These are phyloP conservation scores for Hippocampus zosterae DNA, from an alignment of 2,113 vertebrate species.

Conservation along the genomic window DNA sequence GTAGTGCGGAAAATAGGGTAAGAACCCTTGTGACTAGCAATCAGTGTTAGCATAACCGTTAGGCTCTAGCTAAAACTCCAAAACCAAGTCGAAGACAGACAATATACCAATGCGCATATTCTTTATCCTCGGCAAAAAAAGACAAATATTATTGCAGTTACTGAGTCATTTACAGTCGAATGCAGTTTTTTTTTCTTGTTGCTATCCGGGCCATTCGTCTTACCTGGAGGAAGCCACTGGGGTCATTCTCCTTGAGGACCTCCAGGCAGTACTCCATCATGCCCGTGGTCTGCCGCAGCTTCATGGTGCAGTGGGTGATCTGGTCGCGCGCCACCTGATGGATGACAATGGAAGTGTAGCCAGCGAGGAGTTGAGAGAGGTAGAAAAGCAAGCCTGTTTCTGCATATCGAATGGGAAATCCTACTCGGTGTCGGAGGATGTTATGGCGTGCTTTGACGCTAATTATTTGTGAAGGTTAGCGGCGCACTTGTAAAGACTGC, in stretches of 20 bases:
- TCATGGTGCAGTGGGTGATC: slow-evolving; percentile 97
- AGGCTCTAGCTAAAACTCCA: too few relatives aligned
- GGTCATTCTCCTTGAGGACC: slow-evolving; percentile 96
- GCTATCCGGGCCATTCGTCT: neutral
- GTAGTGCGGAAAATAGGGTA: too few relatives aligned
- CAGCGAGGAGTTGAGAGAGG: neutral
- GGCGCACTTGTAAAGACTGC: neutral
- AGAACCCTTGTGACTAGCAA: too few relatives aligned
- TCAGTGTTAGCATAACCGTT: too few relatives aligned
- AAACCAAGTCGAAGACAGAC: too few relatives aligned
- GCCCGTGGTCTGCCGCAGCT: slow-evolving; percentile 95
- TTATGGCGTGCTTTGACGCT: slow-evolving; percentile 8
- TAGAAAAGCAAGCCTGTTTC: neutral
- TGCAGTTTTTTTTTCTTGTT: neutral
- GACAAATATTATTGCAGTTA: too few relatives aligned
- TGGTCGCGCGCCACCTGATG: slow-evolving; percentile 93
- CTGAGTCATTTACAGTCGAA: too few relatives aligned
- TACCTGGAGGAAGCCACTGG: slow-evolving; percentile 96
- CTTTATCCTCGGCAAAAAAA: too few relatives aligned
- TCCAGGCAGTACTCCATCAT: slow-evolving; percentile 98
- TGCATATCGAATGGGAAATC: slow-evolving; percentile 9
- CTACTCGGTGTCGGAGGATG: slow-evolving; percentile 41
- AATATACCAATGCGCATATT: too few relatives aligned
- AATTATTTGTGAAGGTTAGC: slow-evolving; percentile 21
- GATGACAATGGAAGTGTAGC: neutral